Base-by-base conservation (phyloP, 2,797 vertebrate genomes). In the Macrochelys suwanniensis region DNA sequence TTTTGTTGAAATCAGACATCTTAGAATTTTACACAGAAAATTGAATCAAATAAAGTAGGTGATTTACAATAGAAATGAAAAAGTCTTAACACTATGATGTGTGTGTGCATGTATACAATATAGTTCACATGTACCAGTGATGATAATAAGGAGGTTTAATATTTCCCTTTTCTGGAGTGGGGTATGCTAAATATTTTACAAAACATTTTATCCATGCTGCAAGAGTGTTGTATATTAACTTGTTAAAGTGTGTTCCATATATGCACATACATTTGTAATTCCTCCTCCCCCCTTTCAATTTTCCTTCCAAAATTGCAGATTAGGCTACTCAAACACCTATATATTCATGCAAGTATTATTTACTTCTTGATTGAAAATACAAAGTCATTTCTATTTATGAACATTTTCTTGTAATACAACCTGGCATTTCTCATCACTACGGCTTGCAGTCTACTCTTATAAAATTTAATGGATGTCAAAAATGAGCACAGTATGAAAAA, bases 381-480 rank as follows among this genome's bases (percentile, higher is more conserved):
- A 23, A 97, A 97, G 96, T 97, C 97, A 94, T 97, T 97, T 97
- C 97, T 98, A 93, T 97, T 98, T 98, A 97, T 94, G 93, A 97
- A 96, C 57, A 92, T 71, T 96, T 97, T 97, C 96, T 96, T 97
- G 50, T 98, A 98, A 98, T 97, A 87, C 84, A 95, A 96, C 49
- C 88, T 97, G 97, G 97, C 97, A 97, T 97, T 97, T 98, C 96
- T 98, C 97, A 97, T 98, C 97, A 97, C 89, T 97, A 92, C 84
- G 0, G 45, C 87, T 98, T 97, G 89, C 93, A 97, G 96, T 98
- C 96, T 96, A 94, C 90, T 98, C 97, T 96, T 93, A 97, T 97
- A 97, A 98, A 98, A 97, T 94, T 90, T 98, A 98, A 98, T 97
- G 95, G 92, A 96, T 96, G 90, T 98, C 97, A 98, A 94, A 98